These are phyloP conservation scores for Pycnomerus fuliginosus DNA, from an alignment of 2,888 invertebrate species.

Conservation along the genomic window DNA sequence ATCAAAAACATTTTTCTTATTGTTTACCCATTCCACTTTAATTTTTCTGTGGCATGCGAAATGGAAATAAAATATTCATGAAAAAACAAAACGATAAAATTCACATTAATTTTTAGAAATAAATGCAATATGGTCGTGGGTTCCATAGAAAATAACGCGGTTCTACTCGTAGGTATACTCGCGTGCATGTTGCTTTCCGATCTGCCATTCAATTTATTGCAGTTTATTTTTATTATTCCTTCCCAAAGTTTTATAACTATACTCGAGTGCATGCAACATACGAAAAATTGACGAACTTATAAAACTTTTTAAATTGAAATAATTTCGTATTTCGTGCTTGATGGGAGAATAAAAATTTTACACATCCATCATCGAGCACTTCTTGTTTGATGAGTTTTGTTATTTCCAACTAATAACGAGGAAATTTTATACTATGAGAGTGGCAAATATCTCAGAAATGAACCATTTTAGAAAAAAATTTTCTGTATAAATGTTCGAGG, in stretches of 20 bases:
- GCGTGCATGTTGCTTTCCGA: conserved; percentile 9
- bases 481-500: no score
- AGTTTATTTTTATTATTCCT: conserved; percentile 37
- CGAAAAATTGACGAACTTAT: conserved; percentile 26
- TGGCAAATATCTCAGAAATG: no score
- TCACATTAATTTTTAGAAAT: conserved; percentile 12
- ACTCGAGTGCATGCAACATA: conserved; percentile 32
- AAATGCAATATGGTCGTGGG: no score
- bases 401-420: no score
- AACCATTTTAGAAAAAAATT: no score
- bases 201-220: conserved; percentile 40
- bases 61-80: conserved; percentile 16
- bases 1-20: neutral
- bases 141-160: conserved; percentile 1
- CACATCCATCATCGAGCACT: neutral
- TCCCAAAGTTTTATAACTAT: conserved; percentile 30
- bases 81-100: conserved; percentile 14
- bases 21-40: conserved; percentile 6
- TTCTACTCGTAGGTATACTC: conserved; percentile 4
- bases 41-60: conserved; percentile 20
- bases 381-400: no score
- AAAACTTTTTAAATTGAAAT: no score
- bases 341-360: no score
- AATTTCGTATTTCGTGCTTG: no score
- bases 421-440: no score